phyloP scores from a whole-genome alignment of 2,797 vertebrate species.

The Pagetopsis macropterus region DNA sequence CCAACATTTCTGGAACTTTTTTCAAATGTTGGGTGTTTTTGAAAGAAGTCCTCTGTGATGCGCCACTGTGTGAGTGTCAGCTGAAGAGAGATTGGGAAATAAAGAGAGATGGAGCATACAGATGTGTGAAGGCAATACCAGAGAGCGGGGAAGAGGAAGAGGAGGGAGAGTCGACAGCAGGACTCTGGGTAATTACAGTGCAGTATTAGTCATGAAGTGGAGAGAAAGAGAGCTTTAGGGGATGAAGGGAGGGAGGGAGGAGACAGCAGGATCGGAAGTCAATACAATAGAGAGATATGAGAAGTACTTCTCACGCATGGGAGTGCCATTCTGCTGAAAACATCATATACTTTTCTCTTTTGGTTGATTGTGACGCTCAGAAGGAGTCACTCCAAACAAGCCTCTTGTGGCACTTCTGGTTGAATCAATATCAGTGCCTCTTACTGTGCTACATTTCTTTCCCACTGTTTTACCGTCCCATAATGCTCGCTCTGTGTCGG shows the following conservation, averaged over 20 bases:
- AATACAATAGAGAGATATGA: constrained; percentile 10
- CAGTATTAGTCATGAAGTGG: constrained; percentile 56
- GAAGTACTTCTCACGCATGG: constrained; percentile 25
- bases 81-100: constrained; percentile 5
- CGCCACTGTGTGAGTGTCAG: constrained; percentile 9
- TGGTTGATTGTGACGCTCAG: constrained; percentile 44
- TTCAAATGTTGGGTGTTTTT: constrained; percentile 1
- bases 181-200: constrained; percentile 62
- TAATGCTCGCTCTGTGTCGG: constrained; percentile 4
- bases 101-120: constrained; percentile 19
- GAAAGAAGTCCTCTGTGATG: constrained; percentile 4
- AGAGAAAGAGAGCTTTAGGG: constrained; percentile 46
- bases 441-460: constrained; percentile 22
- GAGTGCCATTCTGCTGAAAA: constrained; percentile 16
- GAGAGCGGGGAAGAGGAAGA: constrained; percentile 29
- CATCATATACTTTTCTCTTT: constrained; percentile 42
- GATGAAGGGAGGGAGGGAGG: constrained; percentile 22
- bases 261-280: constrained; percentile 39
- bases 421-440: constrained; percentile 37
- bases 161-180: constrained; percentile 46
- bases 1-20: constrained; percentile 1
- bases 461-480: constrained; percentile 10
- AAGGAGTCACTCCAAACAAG: constrained; percentile 35
- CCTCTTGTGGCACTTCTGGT: constrained; percentile 35
- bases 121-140: constrained; percentile 33